A percentile compares a stretch with the other conserved stretches of the same genome.
phyloP scores from a whole-genome alignment of 2,888 invertebrate species.

The Clunio marinus region DNA sequence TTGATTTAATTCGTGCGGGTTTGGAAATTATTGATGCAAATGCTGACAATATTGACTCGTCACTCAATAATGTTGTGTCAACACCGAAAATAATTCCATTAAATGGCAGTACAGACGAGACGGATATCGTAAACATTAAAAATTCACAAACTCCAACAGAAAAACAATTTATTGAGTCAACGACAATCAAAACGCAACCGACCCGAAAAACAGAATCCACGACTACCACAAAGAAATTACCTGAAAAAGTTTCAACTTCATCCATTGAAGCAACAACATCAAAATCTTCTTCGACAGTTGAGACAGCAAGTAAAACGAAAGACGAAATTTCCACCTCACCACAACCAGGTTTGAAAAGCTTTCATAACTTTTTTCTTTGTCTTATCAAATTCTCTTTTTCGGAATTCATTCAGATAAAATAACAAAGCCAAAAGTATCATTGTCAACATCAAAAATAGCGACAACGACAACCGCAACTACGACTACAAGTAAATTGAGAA shows the following conservation, averaged over 20 bases:
- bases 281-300: constrained; percentile 41
- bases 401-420: too few species aligned
- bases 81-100: background rate
- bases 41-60: constrained; percentile 28
- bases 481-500: background rate
- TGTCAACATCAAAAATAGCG: background rate
- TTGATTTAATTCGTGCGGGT: constrained; percentile 48
- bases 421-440: background rate
- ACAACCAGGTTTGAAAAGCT: background rate
- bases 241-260: constrained; percentile 21
- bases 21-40: constrained; percentile 47
- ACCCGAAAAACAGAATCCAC: background rate
- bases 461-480: background rate
- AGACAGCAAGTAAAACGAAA: constrained; percentile 39
- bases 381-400: too few species aligned
- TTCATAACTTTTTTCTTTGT: too few species aligned
- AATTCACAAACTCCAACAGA: background rate
- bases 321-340: constrained; percentile 12
- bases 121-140: background rate
- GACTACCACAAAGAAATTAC: constrained; percentile 3
- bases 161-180: background rate
- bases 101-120: background rate
- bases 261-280: constrained; percentile 2
- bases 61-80: constrained; percentile 3
- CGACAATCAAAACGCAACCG: background rate